A percentile compares a stretch with the other conserved stretches of the same genome.
phyloP scores from a whole-genome alignment of 2,797 vertebrate species.

The Enteromius afrohamiltoni region DNA sequence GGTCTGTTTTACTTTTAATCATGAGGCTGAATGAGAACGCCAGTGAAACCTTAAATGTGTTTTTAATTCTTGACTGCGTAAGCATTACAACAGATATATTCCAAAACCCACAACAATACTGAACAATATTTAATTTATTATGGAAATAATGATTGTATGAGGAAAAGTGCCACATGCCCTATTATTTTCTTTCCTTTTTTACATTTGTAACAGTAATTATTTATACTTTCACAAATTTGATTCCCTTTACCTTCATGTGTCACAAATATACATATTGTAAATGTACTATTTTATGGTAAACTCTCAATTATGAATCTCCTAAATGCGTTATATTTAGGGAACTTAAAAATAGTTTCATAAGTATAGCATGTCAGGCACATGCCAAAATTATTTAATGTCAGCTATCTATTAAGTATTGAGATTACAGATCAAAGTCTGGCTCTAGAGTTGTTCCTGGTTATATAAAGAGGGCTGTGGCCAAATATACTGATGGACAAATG shows the following conservation, averaged over 20 bases:
- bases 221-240: neutral
- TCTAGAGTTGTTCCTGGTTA: conserved; percentile 14
- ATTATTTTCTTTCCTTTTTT: neutral
- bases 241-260: neutral
- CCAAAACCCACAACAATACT: neutral
- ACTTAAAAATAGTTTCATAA: neutral
- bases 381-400: neutral
- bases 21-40: conserved; percentile 66
- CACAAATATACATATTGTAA: too few relatives aligned
- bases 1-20: conserved; percentile 71
- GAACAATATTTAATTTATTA: neutral
- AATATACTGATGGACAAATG: conserved; percentile 33
- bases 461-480: conserved; percentile 15
- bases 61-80: conserved; percentile 9
- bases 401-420: neutral
- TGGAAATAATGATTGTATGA: neutral
- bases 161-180: neutral
- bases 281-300: neutral
- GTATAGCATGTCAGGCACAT: neutral
- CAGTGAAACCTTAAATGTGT: conserved; percentile 43
- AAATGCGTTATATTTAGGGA: neutral
- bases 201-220: neutral
- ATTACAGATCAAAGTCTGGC: conserved; percentile 29
- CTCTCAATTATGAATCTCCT: neutral
- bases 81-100: neutral